Evolutionary conservation across 2,113 vertebrate species (phyloP), one percentile per base, ranked within the genome.

Genomic region (Hypanus sabinus): DNA sequence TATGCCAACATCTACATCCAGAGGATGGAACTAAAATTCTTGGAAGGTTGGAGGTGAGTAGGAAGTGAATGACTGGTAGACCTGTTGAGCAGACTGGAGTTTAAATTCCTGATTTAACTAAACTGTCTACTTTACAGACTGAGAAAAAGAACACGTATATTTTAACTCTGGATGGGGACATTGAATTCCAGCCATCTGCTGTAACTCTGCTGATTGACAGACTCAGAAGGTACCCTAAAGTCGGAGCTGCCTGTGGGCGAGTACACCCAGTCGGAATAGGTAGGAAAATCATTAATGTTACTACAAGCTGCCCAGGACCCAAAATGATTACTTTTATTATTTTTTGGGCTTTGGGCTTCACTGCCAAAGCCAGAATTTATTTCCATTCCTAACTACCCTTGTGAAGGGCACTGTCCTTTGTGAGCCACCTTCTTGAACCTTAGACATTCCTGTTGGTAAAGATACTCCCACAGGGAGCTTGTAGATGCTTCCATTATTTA

Each of bases 201-300:
- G 94, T 97, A 57, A 96, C 97, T 94, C 94, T 97, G 73, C 95
- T 97, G 33, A 95, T 97, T 0, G 97, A 97, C 94, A 96, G 97
- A 92, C 96, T 97, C 85, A 96, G 96, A 94, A 97, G 97, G 96
- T 97, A 97, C 94, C 94, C 94, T 0, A 96, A 95, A 65, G 97
- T 97, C 27, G 97, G 97, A 27, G 97, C 97, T 73, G 97, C 97
- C 16, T 97, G 97, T 95, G 97, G 97, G 91, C 96, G 97, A 94
- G 97, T 97, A 93, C 97, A 97, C 94, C 97, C 97, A 5, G 97
- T 97, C 73, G 97, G 97, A 94, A 97, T 97, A 96, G 97, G 97
- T 97, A 95, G 95, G 96, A 70, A 11, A 11, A 18, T 62, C 46
- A 80, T 10, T 18, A 30, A 87, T 10, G 22, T 38, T 5, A 38